phyloP scores from a whole-genome alignment of 2,113 vertebrate genomes.

The Mus musculus region GRCm39 chr4:35404501-35405000 shows the following conservation, averaged over 20 bases:
- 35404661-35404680: not conserved
- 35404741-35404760: not conserved
- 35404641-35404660: not conserved
- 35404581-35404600: not conserved
- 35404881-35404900: not conserved
- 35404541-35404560: not conserved
- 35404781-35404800: not conserved
- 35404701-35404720: constrained; percentile 46
- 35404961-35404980: not conserved
- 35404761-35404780: not conserved
- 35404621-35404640: constrained; percentile 11
- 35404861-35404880: not conserved
- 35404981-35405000: not conserved
- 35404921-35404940: not conserved
- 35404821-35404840: not conserved
- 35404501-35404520: not conserved
- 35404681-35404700: not conserved
- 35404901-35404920: not conserved
- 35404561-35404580: not conserved
- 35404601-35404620: not conserved
- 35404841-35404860: not conserved
- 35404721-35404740: not conserved
- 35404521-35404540: not conserved
- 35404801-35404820: not conserved
- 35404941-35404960: not conserved